Percentiles rank a stretch among this genome's conserved stretches.
Evolutionary conservation across 1,140 invertebrate species (phyloP).

Genomic region (Grapholita molesta): DNA sequence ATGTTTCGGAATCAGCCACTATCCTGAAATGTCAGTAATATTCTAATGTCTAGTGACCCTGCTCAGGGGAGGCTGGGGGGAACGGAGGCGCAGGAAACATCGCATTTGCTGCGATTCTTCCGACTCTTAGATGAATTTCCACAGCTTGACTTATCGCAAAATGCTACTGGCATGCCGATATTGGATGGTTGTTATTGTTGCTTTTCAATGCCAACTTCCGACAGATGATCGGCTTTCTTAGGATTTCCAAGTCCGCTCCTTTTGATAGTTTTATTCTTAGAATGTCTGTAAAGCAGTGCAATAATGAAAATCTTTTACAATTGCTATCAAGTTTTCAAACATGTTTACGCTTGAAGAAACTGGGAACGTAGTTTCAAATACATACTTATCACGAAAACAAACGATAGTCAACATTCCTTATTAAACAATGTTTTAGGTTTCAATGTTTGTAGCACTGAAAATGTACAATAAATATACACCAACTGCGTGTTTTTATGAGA

Average conservation of each 20-base stretch:
- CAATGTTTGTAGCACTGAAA: no score
- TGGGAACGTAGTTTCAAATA: not conserved
- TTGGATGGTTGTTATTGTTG: conserved; percentile 14
- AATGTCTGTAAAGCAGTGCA: not conserved
- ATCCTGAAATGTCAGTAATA: not conserved
- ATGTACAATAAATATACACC: not conserved
- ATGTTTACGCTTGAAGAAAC: not conserved
- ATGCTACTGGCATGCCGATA: not conserved
- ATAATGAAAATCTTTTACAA: no score
- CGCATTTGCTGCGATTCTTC: not conserved
- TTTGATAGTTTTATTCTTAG: not conserved
- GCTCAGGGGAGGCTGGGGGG: not conserved
- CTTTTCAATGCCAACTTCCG: conserved; percentile 3
- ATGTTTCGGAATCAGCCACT: no score
- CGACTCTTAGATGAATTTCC: conserved; percentile 6
- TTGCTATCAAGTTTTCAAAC: not conserved
- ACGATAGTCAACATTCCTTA: no score
- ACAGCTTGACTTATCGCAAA: conserved; percentile 3
- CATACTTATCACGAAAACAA: no score
- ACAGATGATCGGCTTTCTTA: not conserved
- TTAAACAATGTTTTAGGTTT: no score
- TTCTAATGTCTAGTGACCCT: not conserved
- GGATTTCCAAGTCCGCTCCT: not conserved
- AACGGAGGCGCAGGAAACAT: not conserved
- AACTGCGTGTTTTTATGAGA: not conserved